A percentile compares a stretch with the other conserved stretches of the same genome.
Evolutionary conservation across 2,113 vertebrate species (phyloP).

Genomic region (Nicator chloris): DNA sequence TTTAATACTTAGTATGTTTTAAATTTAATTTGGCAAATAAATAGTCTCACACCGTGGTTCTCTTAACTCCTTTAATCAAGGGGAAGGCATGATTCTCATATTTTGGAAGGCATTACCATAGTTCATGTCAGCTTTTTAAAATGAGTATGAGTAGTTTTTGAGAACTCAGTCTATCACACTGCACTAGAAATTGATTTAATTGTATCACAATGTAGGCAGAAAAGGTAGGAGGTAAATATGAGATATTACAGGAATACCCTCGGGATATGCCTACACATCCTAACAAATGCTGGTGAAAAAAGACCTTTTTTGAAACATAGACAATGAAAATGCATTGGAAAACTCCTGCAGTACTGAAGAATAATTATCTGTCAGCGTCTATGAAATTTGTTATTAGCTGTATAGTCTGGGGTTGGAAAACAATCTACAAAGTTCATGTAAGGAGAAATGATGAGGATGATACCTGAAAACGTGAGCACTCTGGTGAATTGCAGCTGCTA

Average conservation of each 20-base stretch:
- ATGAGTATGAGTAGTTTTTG: neutral
- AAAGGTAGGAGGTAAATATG: slow-evolving; percentile 1
- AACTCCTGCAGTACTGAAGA: neutral
- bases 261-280: neutral
- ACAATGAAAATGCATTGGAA: neutral
- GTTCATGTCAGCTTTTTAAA: neutral
- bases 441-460: neutral
- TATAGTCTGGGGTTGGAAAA: neutral
- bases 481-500: neutral
- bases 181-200: neutral
- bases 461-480: neutral
- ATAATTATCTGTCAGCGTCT: neutral
- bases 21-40: neutral
- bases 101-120: neutral
- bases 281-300: neutral
- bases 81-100: neutral
- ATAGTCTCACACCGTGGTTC: neutral
- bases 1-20: neutral
- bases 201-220: neutral
- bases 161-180: neutral
- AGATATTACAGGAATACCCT: neutral
- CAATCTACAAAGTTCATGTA: neutral
- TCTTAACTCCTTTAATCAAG: neutral
- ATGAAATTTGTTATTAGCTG: neutral
- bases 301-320: neutral